Base-by-base conservation (phyloP, 2,797 vertebrate genomes). In the Rallus crepitans region DNA sequence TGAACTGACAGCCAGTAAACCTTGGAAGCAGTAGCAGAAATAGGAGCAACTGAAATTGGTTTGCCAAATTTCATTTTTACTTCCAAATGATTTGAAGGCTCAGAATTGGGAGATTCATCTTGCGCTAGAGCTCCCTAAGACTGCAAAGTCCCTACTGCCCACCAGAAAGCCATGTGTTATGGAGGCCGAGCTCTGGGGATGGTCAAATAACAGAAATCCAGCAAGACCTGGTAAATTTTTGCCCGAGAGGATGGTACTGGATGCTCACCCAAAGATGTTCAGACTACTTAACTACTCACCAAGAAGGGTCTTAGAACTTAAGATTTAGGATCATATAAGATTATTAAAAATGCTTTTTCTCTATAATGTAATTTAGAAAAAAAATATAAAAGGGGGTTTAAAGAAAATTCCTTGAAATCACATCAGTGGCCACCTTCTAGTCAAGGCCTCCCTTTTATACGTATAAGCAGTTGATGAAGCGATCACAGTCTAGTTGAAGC, bases 401-500 rank as follows among this genome's bases (percentile, higher is more conserved):
- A 59, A 87, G 42, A 82, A 65, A 59, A 25, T 8, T 27, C 23
- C 25, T 82, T 31, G 7, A 7, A 33, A 23, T 45, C 55, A 52
- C 45, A 71, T 35, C 57, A 68, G 60, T 25, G 42, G 11, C 35
- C 28, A 9, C 73, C 12, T 64, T 77, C 48, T 52, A n/a, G 56
- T 28, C 37, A 56, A 95, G 83, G 68, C 82, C 72, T 92, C 91
- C 65, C 59, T 94, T 98, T 95, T 71, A 70, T 92, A 93, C 72
- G 55, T 35, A 93, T 70, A 93, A 83, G 57, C 91, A 94, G 80
- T 64, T 97, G 95, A 93, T 91, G 87, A 96, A 76, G 55, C 87
- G 96, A 97, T 96, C 85, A 92, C 73, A 91, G 72, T 87, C 96
- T 92, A 86, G 63, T 21, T 63, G 89, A 94, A 97, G 56, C 84